Conservation (phyloP, 2,797 vertebrate species). For the Melanotaenia nigrans region DNA sequence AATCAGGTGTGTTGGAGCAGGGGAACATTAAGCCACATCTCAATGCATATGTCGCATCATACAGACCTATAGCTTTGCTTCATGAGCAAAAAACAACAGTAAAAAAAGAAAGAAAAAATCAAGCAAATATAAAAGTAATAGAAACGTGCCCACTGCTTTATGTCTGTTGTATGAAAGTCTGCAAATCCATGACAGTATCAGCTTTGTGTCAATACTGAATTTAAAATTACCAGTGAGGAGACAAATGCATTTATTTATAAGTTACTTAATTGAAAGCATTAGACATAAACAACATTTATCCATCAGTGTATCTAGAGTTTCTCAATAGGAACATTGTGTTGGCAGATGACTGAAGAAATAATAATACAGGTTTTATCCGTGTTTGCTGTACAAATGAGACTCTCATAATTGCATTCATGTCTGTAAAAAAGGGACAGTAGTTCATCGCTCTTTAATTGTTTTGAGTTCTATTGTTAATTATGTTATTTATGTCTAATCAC, state of each 20-base stretch:
- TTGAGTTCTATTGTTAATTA: neutral
- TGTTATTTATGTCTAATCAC: neutral
- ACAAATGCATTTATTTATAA: conserved; percentile 5
- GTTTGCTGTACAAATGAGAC: neutral
- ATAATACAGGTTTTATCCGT: neutral
- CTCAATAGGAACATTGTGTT: neutral
- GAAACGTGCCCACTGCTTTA: neutral
- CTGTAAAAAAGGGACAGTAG: neutral
- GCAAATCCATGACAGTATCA: conserved; percentile 9
- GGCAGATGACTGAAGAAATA: neutral
- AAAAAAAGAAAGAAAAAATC: neutral
- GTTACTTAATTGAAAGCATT: conserved; percentile 9
- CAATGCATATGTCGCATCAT: neutral
- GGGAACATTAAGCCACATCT: neutral
- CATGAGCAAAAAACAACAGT: neutral
- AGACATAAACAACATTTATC: neutral
- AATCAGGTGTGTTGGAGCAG: too few relatives aligned
- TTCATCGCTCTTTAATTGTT: neutral
- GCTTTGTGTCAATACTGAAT: conserved; percentile 13
- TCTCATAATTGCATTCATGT: neutral
- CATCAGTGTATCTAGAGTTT: neutral
- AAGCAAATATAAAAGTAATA: neutral
- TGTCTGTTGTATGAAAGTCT: neutral
- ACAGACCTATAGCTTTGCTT: neutral
- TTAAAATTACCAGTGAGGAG: conserved; percentile 5